These are phyloP conservation scores for Silvanus unidentatus DNA, from an alignment of 2,888 invertebrate genomes.

Conservation along the genomic window DNA sequence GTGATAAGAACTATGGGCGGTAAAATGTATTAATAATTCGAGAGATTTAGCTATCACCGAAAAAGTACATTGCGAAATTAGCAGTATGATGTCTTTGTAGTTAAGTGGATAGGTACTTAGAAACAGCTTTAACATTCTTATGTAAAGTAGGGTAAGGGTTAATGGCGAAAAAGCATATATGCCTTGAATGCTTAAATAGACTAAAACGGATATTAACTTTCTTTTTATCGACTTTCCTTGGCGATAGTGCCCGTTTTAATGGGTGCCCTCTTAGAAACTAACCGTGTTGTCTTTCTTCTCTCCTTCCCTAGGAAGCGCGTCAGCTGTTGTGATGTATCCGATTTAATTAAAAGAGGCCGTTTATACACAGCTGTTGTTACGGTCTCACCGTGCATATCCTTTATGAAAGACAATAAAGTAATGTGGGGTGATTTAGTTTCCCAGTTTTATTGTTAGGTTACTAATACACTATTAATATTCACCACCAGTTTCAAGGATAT, in stretches of 20 bases:
- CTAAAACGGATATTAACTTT: slow-evolving; percentile 29
- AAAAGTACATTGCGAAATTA: no score
- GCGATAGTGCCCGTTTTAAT: slow-evolving; percentile 23
- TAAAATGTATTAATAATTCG: no score
- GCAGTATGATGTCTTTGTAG: no score
- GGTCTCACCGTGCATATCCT: slow-evolving; percentile 1
- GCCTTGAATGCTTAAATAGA: slow-evolving; percentile 20
- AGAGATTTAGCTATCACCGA: no score
- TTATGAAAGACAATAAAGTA: neutral
- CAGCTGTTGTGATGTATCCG: slow-evolving; percentile 38
- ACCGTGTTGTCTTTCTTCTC: slow-evolving; percentile 10
- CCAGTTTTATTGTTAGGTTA: no score
- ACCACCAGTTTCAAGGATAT: no score
- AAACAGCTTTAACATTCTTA: slow-evolving; percentile 7
- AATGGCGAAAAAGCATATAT: slow-evolving; percentile 15
- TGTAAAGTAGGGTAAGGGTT: slow-evolving; percentile 12
- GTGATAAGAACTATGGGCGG: no score
- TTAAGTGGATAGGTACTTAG: no score
- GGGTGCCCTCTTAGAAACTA: slow-evolving; percentile 10
- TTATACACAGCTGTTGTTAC: slow-evolving; percentile 21
- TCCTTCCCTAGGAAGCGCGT: slow-evolving; percentile 11
- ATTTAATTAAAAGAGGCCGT: slow-evolving; percentile 38
- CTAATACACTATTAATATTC: no score
- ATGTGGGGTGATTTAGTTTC: no score
- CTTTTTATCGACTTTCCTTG: slow-evolving; percentile 30